Base-by-base conservation (phyloP, 1,140 invertebrate genomes). In the Choristoneura fumiferana region DNA sequence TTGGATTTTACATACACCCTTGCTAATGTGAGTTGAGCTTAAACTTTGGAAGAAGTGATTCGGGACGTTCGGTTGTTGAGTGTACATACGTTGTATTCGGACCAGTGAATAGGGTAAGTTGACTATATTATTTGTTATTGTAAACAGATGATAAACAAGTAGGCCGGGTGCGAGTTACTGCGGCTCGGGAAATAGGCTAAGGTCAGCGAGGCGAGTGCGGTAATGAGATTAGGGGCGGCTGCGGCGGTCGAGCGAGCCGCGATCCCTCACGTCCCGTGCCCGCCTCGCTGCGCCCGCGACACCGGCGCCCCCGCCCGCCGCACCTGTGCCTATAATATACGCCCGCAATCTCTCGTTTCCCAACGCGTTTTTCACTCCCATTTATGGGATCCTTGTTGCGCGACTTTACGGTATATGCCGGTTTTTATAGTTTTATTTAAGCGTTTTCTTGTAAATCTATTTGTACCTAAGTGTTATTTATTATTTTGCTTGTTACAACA, bases 151-250 rank as follows among this genome's bases (percentile, higher is more conserved):
- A 17, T 45, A 45, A 49, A 49, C 43, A 49, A 49, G 29, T 3
- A 29, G 22, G 22, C 22, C 43, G 10, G 43, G 43, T 66, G 56
- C 58, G 65, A 66, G 65, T 69, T 64, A 61, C 62, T 65, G 62
- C 63, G 65, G 43, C 22, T 67, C 62, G 65, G 71, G 69, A 76
- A 73, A 63, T 65, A 67, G 70, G 71, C 60, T 76, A 74, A 83
- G 76, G 73, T 78, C 75, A 72, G 61, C 62, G 63, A 64, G 60
- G 70, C 66, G 67, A 71, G 71, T 68, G 69, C 69, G 58, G 65
- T 82, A 82, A 84, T 78, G 71, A 67, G 73, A 82, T 84, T 79
- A 82, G 79, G 78, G 22, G 22, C 22, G 22, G 22, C 22, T 6
- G 22, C 22, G 74, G 64, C 69, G 72, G 58, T 64, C 62, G 54